These are phyloP conservation scores for Nerophis lumbriciformis DNA, from an alignment of 2,113 vertebrate species.

Conservation along the genomic window DNA sequence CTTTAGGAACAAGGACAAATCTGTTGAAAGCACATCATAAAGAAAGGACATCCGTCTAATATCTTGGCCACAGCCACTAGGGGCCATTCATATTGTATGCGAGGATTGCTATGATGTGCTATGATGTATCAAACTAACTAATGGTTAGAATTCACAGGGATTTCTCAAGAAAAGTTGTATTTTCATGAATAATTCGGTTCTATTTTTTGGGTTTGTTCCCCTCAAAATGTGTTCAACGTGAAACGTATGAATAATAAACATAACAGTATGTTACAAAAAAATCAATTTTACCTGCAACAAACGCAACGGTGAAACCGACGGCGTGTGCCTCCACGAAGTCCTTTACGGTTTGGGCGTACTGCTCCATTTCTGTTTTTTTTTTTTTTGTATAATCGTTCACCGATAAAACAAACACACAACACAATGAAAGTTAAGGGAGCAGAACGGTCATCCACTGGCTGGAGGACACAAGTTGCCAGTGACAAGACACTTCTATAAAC, in stretches of 20 bases:
- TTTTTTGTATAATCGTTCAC: neutral
- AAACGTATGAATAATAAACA: neutral
- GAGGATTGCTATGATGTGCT: neutral
- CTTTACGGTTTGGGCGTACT: slow-evolving; percentile 30
- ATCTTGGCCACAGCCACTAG: neutral
- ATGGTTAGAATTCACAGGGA: neutral
- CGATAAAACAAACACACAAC: neutral
- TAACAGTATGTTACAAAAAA: neutral
- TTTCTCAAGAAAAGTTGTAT: neutral
- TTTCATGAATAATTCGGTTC: too few species aligned
- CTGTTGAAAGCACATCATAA: too few species aligned
- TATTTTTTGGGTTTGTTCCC: too few species aligned
- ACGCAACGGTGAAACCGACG: slow-evolving; percentile 20
- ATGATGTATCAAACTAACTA: neutral
- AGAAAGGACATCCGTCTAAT: too few species aligned
- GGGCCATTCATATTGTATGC: neutral
- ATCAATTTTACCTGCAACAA: slow-evolving; percentile 49
- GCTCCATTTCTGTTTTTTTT: slow-evolving; percentile 36
- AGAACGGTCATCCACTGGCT: too few species aligned
- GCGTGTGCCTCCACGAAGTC: slow-evolving; percentile 40
- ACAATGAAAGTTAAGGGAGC: neutral
- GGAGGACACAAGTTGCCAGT: neutral
- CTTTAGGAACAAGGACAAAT: too few species aligned
- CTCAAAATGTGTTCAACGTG: neutral
- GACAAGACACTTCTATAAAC: neutral